Evolutionary conservation across 2,113 vertebrate genomes (phyloP).

Genomic region (Machaerirhynchus nigripectus): DNA sequence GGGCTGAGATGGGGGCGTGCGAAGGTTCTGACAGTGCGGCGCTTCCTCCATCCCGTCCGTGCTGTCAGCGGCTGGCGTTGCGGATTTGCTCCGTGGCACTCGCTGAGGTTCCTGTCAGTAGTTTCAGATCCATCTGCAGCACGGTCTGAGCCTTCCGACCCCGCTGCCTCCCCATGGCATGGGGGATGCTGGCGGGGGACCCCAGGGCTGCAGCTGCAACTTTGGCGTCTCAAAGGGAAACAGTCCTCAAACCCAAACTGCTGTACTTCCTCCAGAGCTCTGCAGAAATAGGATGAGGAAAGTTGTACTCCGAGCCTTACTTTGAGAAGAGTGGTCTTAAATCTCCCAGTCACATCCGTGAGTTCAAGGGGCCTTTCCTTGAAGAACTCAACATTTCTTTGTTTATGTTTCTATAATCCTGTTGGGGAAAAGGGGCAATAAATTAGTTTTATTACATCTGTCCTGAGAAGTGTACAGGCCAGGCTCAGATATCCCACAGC

Average conservation of each 20-base stretch:
- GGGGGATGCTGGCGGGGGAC: not conserved
- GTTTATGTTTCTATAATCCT: conserved; percentile 15
- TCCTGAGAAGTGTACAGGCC: not conserved
- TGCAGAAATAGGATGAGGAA: not conserved
- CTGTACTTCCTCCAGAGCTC: not conserved
- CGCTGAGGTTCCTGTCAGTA: conserved; percentile 32
- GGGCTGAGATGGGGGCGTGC: not conserved
- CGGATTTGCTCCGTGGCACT: conserved; percentile 41
- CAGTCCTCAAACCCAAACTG: not conserved
- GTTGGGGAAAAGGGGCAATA: not conserved
- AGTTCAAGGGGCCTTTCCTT: not conserved
- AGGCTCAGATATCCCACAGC: not conserved
- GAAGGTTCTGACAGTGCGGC: not conserved
- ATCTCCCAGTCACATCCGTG: not conserved
- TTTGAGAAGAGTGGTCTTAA: not conserved
- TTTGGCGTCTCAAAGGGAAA: not conserved
- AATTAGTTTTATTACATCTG: not conserved
- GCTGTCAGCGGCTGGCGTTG: not conserved
- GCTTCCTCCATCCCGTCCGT: not conserved
- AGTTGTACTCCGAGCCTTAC: not conserved
- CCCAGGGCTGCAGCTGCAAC: not conserved
- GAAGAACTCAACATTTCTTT: not conserved
- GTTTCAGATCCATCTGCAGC: conserved; percentile 55
- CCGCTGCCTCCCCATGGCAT: not conserved
- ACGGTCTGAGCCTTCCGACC: conserved; percentile 49